Evolutionary conservation across 1,140 invertebrate genomes (phyloP), one percentile per base, ranked within the genome.

Genomic region (Drosophila mauritiana): DNA sequence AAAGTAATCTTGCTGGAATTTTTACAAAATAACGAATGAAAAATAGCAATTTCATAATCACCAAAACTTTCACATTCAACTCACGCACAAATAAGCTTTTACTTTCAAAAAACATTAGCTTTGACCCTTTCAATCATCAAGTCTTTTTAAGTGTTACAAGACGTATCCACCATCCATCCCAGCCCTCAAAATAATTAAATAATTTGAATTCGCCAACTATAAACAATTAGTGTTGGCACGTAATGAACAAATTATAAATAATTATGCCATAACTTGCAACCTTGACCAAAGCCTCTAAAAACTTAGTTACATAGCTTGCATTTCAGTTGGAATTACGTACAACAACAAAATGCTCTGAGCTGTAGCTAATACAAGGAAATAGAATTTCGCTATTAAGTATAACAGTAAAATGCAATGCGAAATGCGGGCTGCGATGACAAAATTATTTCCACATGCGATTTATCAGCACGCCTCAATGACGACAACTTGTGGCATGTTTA

Each of bases 401-500:
- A 76, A 76, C 73, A 76, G 72, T 76, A 74, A 75, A 64, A 13
- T 37, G 20, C 25, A 55, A 54, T 53, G 51, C 36, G 48, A 76
- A 51, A 42, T 48, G 51, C 42, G 42, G 67, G 45, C 20, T 68
- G 62, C 39, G 17, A 68, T 59, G 55, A 55, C 59, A 75, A 76
- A 53, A 53, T 46, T 48, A 69, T 55, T 69, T 77, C 73, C 63
- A 61, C 73, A 77, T 77, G 73, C 73, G 49, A 77, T 77, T 61
- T 77, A 77, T 77, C 72, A 76, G 72, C 37, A 45, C 20, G 54
- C 53, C 51, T 76, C 73, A 77, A 77, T 77, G 73, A 69, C 57
- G 39, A 58, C 68, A 12, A 48, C 15, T 34, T 17, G 49, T 48
- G 37, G 49, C 40, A 54, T 34, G 69, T 75, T 68, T 68, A 43